Evolutionary conservation across 2,113 vertebrate genomes (phyloP).

Genomic region (Tonatia bakeri): DNA sequence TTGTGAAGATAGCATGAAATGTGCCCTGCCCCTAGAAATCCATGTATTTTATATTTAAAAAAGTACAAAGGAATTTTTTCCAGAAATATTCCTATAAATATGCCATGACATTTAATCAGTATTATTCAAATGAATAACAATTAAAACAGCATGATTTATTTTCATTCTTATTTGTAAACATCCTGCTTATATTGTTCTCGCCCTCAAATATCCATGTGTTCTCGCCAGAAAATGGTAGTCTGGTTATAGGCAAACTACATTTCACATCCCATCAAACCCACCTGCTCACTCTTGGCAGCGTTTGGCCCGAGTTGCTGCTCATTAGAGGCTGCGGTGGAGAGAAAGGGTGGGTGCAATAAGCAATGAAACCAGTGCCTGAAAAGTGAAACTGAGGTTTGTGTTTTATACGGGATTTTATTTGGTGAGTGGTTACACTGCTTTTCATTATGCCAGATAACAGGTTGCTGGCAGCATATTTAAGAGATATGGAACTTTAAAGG

Average conservation of each 20-base stretch:
- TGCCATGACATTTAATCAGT: not conserved
- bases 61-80: not conserved
- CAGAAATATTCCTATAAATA: not conserved
- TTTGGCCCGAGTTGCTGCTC: slow-evolving; percentile 32
- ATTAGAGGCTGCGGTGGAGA: slow-evolving; percentile 60
- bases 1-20: not conserved
- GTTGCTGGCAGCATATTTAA: slow-evolving; percentile 67
- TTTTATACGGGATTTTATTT: slow-evolving; percentile 73
- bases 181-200: not conserved
- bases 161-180: slow-evolving; percentile 25
- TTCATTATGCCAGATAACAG: slow-evolving; percentile 70
- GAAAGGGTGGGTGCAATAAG: slow-evolving; percentile 20
- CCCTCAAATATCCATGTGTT: not conserved
- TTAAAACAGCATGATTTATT: not conserved
- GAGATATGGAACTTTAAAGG: slow-evolving; percentile 68
- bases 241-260: slow-evolving; percentile 28
- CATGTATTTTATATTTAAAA: not conserved
- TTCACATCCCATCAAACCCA: slow-evolving; percentile 70
- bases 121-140: not conserved
- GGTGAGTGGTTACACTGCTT: slow-evolving; percentile 65
- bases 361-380: slow-evolving; percentile 63
- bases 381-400: slow-evolving; percentile 64
- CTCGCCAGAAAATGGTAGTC: slow-evolving; percentile 24
- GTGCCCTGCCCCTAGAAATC: not conserved
- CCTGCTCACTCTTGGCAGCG: slow-evolving; percentile 62